Base-by-base conservation (phyloP, 2,113 vertebrate species). In the Xiphophorus couchianus region DNA sequence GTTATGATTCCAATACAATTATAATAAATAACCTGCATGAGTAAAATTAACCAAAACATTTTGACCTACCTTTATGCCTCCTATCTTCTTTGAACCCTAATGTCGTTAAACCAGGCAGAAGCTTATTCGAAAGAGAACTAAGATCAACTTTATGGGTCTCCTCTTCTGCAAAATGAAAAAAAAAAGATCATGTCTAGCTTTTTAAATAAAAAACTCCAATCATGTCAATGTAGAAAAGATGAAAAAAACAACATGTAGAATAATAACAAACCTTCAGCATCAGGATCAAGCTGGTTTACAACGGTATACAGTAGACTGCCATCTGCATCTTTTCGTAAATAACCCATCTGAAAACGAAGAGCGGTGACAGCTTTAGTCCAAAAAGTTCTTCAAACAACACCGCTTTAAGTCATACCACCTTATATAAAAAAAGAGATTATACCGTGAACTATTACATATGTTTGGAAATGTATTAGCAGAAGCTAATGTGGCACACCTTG, bases 11-110 rank as follows among this genome's bases (percentile, higher is more conserved):
- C 17, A 54, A 58, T 58, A 58, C 10, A 17, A 58, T n/a, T 9
- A n/a, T 42, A 6, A 58, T 17, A n/a, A 58, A 58, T 58, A 58
- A 19, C 7, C 22, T 58, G 51, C 7, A n/a, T 58, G 22, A 58
- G 3, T 58, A 58, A 58, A 17, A 66, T 54, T 8, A 1, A 44
- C 42, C 0, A 7, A 58, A 27, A 15, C n/a, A 51, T 39, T 7
- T 58, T 31, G 12, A 37, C 13, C 48, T 89, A 97, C 97, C 98
- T 95, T 97, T 98, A 88, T 95, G 95, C 88, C 97, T 95, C 44
- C 97, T 92, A 85, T 99, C 98, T 64, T 99, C 98, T 94, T 99
- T 98, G 85, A 98, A 98, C 54, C 98, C 97, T 73, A 99, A 71
- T 0, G 97, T 95, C 28, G 97, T 98, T 80, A 99, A 95, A 76